A percentile compares a stretch with the other conserved stretches of the same genome.
Conservation (phyloP, 1,140 invertebrate species). For the Pogonomyrmex californicus region DNA sequence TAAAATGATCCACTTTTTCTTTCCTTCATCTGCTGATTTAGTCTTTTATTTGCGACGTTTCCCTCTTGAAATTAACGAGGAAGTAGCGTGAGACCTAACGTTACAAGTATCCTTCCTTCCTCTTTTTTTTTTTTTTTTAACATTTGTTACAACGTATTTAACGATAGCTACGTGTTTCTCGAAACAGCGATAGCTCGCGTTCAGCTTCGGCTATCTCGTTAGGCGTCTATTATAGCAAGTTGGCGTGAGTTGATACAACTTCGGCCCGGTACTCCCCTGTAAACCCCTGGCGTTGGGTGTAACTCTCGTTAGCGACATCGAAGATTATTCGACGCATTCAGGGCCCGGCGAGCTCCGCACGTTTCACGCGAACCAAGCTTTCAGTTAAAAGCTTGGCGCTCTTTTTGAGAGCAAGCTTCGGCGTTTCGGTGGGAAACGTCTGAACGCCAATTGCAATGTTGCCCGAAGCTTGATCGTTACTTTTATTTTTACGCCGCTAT, state of each 20-base stretch:
- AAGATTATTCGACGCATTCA: constrained; percentile 62
- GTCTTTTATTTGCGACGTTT: constrained; percentile 9
- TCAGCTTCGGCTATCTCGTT: constrained; percentile 57
- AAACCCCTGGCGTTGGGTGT: constrained; percentile 24
- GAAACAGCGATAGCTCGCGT: constrained; percentile 56
- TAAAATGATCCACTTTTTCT: constrained; percentile 5
- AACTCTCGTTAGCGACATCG: constrained; percentile 61
- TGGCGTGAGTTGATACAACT: constrained; percentile 61
- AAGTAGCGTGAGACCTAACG: constrained; percentile 35
- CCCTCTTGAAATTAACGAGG: constrained; percentile 38
- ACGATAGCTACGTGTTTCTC: constrained; percentile 50
- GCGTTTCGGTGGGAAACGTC: constrained; percentile 32
- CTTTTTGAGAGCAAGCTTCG: constrained; percentile 40
- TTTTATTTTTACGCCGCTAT: constrained; percentile 65
- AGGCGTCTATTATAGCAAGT: constrained; percentile 66
- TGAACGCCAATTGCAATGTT: constrained; percentile 47
- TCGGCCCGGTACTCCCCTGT: constrained; percentile 28
- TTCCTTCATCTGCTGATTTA: neutral
- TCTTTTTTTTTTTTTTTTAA: constrained; percentile 47
- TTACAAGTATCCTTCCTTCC: constrained; percentile 5
- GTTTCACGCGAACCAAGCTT: constrained; percentile 30
- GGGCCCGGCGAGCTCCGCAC: constrained; percentile 22
- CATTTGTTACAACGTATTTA: constrained; percentile 58
- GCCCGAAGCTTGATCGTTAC: constrained; percentile 42
- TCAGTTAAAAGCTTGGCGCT: constrained; percentile 40